A percentile compares a stretch with the other conserved stretches of the same genome.
phyloP scores from a whole-genome alignment of 2,888 invertebrate genomes.

The Pollenia amentaria region DNA sequence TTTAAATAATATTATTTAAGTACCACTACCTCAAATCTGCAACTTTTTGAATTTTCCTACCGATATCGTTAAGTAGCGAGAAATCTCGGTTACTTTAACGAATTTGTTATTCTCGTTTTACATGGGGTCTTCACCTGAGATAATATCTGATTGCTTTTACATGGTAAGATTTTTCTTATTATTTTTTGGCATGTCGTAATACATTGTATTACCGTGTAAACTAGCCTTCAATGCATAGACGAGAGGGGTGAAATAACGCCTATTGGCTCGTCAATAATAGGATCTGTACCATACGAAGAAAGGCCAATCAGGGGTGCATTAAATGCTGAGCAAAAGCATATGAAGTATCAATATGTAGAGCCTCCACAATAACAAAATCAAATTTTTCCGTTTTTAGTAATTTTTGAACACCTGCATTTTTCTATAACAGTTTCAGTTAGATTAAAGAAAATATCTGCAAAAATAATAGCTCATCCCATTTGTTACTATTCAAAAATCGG shows the following conservation, averaged over 20 bases:
- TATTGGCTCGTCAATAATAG: conserved; percentile 76
- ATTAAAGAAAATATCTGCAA: background rate
- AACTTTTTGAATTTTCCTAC: too few species aligned
- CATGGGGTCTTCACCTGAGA: too few species aligned
- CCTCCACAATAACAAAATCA: conserved; percentile 80
- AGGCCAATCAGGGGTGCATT: conserved; percentile 79
- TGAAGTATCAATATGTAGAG: conserved; percentile 81
- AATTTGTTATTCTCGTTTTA: too few species aligned
- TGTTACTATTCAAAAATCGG: too few species aligned
- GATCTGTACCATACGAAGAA: conserved; percentile 74
- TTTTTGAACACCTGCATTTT: conserved; percentile 38
- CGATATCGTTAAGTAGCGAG: too few species aligned
- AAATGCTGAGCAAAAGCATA: conserved; percentile 79
- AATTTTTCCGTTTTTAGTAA: conserved; percentile 75
- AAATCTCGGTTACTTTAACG: too few species aligned
- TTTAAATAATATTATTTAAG: too few species aligned
- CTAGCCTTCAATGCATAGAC: conserved; percentile 35
- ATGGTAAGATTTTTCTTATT: too few species aligned
- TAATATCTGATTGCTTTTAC: too few species aligned
- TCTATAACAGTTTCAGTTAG: conserved; percentile 35
- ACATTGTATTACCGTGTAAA: too few species aligned
- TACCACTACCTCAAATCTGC: too few species aligned
- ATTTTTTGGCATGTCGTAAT: too few species aligned
- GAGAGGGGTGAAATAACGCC: conserved; percentile 77
- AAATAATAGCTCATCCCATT: conserved; percentile 51